phyloP scores from a whole-genome alignment of 2,888 invertebrate genomes.

The Tineola bisselliella region DNA sequence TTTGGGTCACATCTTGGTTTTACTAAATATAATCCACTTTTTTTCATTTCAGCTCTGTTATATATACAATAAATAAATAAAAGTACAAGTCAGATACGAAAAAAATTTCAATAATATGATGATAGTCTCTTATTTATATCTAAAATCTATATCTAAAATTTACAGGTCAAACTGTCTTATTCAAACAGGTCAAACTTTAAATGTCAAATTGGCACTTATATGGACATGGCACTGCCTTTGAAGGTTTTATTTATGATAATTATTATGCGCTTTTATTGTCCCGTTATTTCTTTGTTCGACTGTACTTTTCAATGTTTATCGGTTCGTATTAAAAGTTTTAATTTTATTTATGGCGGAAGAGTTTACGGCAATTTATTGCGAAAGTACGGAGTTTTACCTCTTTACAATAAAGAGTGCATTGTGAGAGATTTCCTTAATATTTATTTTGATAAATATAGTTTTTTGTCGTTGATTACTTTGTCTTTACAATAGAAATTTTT shows the following conservation, averaged over 20 bases:
- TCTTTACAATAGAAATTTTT: too few species aligned
- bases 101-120: too few species aligned
- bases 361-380: not conserved
- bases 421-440: not conserved
- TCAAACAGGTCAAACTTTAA: not conserved
- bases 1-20: too few species aligned
- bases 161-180: not conserved
- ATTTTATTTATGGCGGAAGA: not conserved
- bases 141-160: too few species aligned
- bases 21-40: too few species aligned
- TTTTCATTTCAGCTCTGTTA: too few species aligned
- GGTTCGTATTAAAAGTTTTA: not conserved
- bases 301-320: not conserved
- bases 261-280: conserved; percentile 13
- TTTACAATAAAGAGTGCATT: not conserved
- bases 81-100: too few species aligned
- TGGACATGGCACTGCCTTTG: conserved; percentile 2
- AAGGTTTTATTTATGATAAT: conserved; percentile 11
- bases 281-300: conserved; percentile 3
- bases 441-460: too few species aligned
- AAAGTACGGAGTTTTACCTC: not conserved
- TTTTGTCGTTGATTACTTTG: too few species aligned
- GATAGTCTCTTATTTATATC: too few species aligned
- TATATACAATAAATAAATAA: too few species aligned
- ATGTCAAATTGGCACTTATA: not conserved